Base-by-base conservation (phyloP, 2,888 invertebrate species). In the Apamea anceps region DNA sequence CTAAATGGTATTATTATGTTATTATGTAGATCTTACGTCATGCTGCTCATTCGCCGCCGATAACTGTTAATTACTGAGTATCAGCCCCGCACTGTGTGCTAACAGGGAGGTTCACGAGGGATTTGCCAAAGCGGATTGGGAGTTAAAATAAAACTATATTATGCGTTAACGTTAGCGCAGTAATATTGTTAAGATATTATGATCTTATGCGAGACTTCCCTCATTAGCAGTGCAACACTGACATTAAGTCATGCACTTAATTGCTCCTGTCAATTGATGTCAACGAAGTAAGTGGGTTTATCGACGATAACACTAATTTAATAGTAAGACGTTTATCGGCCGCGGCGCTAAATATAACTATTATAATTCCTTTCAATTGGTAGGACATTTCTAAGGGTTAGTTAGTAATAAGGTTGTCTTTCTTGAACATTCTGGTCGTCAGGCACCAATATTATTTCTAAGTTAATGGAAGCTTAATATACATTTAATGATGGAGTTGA, bases 31-130 rank as follows among this genome's bases (percentile, higher is more conserved):
- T 66, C 48, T 75, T 79, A 71, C 75, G 70, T 74, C 42, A 78
- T n/a, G 57, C n/a, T 72, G 32, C 45, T 86, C 62, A 80, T 72
- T 68, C 18, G 54, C 75, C 42, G 70, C 32, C 67, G 65, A 79
- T 77, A 85, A 60, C 79, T 74, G 76, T 74, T 82, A 63, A 79
- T 79, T 86, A 83, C 54, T 2, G 83, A 28, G 63, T 54, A 72
- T 83, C 63, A 73, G 51, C 28, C 15, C 54, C 21, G 25, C 62
- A 8, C 21, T 62, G 28, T 42, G 42, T n/a, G 60, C 66, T 60
- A 73, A 63, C 70, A 28, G 25, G 21, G 51, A 45, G 67, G 51
- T 62, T 65, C 21, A 71, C 48, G 32, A 75, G 28, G 70, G 76
- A 84, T 84, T 84, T 79, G 18, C 21, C n/a, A 21, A 75, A 75